These are phyloP conservation scores for Petrosia ficiformis DNA, from an alignment of 37 sponge, comb jelly and placozoan species.

Conservation along the genomic window DNA sequence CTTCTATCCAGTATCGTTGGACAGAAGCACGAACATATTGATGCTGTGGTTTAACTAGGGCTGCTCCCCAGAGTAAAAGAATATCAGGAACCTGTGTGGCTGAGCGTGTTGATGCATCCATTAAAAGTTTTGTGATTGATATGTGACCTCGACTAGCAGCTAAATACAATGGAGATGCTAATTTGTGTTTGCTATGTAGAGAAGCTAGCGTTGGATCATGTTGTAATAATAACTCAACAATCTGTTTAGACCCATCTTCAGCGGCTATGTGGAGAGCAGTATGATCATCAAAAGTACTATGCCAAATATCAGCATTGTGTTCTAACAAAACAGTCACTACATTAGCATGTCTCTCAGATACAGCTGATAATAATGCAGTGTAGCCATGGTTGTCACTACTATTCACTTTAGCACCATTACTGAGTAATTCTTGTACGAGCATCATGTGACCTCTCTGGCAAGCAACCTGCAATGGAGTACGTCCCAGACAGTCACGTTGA, in stretches of 20 bases:
- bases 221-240: background rate
- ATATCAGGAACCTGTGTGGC: background rate
- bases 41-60: slow-evolving; percentile 4
- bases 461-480: slow-evolving; percentile 19
- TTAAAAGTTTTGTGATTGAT: background rate
- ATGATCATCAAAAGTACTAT: background rate
- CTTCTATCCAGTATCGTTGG: slow-evolving; percentile 2
- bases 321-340: background rate
- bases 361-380: slow-evolving; percentile 4
- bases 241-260: background rate
- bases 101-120: background rate
- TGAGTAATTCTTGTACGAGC: slow-evolving; percentile 6
- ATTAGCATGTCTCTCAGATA: background rate
- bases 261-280: slow-evolving; percentile 5
- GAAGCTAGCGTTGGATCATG: background rate
- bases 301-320: background rate
- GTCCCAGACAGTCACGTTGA: background rate
- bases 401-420: slow-evolving; percentile 18
- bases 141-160: slow-evolving; percentile 1
- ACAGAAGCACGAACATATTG: slow-evolving; percentile 8
- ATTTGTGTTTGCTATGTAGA: background rate
- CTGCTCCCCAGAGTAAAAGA: slow-evolving; percentile 7
- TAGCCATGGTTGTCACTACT: background rate
- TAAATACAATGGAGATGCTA: background rate
- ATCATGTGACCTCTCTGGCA: slow-evolving; percentile 10